Base-by-base conservation (phyloP, 2,797 vertebrate genomes). In the Amphiprion clarkii region DNA sequence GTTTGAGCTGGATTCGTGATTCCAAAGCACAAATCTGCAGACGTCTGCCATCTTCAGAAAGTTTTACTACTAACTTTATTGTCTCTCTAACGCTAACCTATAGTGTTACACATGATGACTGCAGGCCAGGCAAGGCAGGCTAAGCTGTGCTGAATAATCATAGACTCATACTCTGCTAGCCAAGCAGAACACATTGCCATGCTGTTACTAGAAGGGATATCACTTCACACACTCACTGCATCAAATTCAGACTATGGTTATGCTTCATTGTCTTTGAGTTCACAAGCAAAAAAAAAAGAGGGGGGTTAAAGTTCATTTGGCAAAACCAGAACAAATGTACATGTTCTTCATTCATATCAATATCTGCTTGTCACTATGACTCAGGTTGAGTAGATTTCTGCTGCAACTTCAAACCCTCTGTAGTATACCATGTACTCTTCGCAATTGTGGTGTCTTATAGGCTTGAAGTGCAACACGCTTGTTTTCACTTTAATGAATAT, bases 121-220 rank as follows among this genome's bases (percentile, higher is more conserved):
- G 42, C 42, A 64, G 57, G 56, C 14, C 5, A 67, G 49, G 11
- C 17, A 10, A 69, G 14, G 13, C 44, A 48, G 44, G 14, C 7
- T 19, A 19, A 1, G 16, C 44, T 48, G 6, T 48, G 44, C 14
- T 19, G 16, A 19, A 42, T 42, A 42, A 42, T 42, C 40, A 16
- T 42, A 16, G 40, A 42, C 13, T 14, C 40, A 16, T 12, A 6
- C 17, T 17, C 44, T 44, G 40, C 40, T 13, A 5, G 40, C 40
- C 40, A 44, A 16, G 40, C 14, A 44, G 40, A 77, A 64, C 61
- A 65, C 48, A 33, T 39, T 36, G 21, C 39, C 52, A 36, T 49
- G 52, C 64, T 60, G 73, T 42, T 60, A 71, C 48, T 67, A 64
- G 58, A 44, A 67, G 23, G 44, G 29, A 76, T 70, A 79, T 82